phyloP scores from a whole-genome alignment of 2,888 invertebrate genomes.

The Plemyria rubiginata region DNA sequence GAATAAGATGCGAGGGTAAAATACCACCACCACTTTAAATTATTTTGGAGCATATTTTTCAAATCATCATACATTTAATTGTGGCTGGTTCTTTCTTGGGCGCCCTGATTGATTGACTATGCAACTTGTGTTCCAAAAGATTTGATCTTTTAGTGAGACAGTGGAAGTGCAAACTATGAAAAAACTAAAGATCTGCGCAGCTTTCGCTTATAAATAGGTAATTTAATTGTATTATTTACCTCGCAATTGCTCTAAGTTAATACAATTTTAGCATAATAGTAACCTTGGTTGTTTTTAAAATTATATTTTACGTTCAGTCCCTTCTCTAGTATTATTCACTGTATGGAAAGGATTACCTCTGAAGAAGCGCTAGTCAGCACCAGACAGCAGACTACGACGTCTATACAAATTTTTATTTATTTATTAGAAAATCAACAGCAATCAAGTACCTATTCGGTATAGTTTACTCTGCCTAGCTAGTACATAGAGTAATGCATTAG shows the following conservation, averaged over 20 bases:
- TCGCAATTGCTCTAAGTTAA: conserved; percentile 15
- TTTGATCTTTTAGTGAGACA: not conserved
- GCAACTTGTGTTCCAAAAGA: conserved; percentile 5
- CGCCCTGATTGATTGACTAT: not conserved
- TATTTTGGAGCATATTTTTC: no score
- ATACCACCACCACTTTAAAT: no score
- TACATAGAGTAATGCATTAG: conserved; percentile 5
- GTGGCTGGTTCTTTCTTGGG: conserved; percentile 5
- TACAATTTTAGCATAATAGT: conserved; percentile 12
- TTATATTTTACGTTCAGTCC: conserved; percentile 8
- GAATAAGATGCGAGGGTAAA: conserved; percentile 6
- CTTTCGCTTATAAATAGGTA: conserved; percentile 15
- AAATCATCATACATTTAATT: not conserved
- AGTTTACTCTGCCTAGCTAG: conserved; percentile 8
- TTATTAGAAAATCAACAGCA: no score
- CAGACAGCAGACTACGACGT: not conserved
- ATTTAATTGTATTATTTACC: conserved; percentile 16
- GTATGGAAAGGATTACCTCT: not conserved
- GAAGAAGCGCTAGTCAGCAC: not conserved
- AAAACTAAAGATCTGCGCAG: conserved; percentile 32
- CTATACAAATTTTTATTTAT: conserved; percentile 6
- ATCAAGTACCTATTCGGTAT: conserved; percentile 10
- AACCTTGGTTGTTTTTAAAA: conserved; percentile 3
- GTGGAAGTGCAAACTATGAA: conserved; percentile 3
- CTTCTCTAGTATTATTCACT: conserved; percentile 7